Percentiles rank a stretch among this genome's conserved stretches.
Evolutionary conservation across 2,113 vertebrate species (phyloP).

Genomic region (Catharus minimus): DNA sequence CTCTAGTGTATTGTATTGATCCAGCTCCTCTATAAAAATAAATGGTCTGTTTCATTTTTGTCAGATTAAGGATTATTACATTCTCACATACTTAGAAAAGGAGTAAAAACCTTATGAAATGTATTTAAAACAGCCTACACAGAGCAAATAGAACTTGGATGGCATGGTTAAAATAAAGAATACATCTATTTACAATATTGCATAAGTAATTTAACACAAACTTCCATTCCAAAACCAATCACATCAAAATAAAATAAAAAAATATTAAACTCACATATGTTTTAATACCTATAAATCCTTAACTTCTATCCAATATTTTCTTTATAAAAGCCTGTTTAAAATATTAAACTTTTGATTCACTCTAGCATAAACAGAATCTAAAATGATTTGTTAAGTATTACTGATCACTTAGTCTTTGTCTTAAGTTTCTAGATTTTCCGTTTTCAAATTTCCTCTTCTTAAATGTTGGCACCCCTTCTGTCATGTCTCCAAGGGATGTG

Average conservation of each 20-base stretch:
- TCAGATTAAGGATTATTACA: background rate
- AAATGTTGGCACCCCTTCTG: constrained; percentile 79
- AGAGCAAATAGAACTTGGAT: constrained; percentile 43
- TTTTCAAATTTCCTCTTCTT: constrained; percentile 92
- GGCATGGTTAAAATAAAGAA: constrained; percentile 53
- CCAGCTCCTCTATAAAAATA: background rate
- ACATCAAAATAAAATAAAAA: constrained; percentile 61
- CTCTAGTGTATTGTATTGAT: background rate
- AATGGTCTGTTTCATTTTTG: background rate
- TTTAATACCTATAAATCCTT: constrained; percentile 66
- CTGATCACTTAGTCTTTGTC: constrained; percentile 86
- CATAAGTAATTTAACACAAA: constrained; percentile 60
- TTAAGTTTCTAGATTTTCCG: constrained; percentile 88
- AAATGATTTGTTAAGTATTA: constrained; percentile 60
- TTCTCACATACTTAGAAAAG: constrained; percentile 22
- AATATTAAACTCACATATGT: constrained; percentile 62
- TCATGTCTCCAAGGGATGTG: constrained; percentile 85
- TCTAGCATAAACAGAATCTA: constrained; percentile 9
- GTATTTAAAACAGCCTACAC: constrained; percentile 43
- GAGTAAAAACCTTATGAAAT: constrained; percentile 22
- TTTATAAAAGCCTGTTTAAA: constrained; percentile 61
- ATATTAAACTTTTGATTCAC: constrained; percentile 26
- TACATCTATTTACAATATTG: constrained; percentile 67
- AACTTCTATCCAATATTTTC: constrained; percentile 38
- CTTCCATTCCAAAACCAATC: constrained; percentile 63